Evolutionary conservation across 2,888 invertebrate genomes (phyloP).

Genomic region (Latrodectus elegans): DNA sequence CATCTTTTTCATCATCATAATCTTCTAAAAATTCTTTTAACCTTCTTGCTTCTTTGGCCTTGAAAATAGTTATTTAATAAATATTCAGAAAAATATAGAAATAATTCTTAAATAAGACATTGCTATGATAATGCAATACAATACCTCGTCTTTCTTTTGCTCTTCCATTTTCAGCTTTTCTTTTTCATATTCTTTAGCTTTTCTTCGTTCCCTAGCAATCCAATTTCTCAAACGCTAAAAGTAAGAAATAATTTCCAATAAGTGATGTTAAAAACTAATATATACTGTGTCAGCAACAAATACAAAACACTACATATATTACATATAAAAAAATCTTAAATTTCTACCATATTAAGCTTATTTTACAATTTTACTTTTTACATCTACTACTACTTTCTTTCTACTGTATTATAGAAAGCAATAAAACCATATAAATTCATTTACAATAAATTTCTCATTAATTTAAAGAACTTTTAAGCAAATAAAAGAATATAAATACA

Average conservation of each 20-base stretch:
- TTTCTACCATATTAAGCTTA: too few relatives aligned
- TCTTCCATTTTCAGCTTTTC: constrained; percentile 89
- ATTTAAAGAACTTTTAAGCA: too few relatives aligned
- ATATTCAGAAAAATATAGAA: neutral
- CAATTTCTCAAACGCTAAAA: constrained; percentile 80
- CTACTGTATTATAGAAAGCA: too few relatives aligned
- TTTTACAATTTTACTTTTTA: too few relatives aligned
- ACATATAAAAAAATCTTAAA: too few relatives aligned
- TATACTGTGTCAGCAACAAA: too few relatives aligned
- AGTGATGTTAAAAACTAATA: too few relatives aligned
- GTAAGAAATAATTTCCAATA: constrained; percentile 11
- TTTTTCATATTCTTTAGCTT: constrained; percentile 91
- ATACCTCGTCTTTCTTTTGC: constrained; percentile 85
- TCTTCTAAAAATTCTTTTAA: constrained; percentile 98
- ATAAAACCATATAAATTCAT: too few relatives aligned
- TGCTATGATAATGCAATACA: constrained; percentile 69
- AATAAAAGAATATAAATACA: too few relatives aligned
- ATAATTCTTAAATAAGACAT: neutral
- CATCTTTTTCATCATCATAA: constrained; percentile 98
- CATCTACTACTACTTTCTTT: too few relatives aligned
- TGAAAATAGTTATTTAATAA: neutral
- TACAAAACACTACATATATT: too few relatives aligned
- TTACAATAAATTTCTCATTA: too few relatives aligned
- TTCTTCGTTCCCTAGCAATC: constrained; percentile 92
- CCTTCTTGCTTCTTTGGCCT: constrained; percentile 90